Conservation (phyloP, 2,888 invertebrate species). For the Trisateles emortualis region DNA sequence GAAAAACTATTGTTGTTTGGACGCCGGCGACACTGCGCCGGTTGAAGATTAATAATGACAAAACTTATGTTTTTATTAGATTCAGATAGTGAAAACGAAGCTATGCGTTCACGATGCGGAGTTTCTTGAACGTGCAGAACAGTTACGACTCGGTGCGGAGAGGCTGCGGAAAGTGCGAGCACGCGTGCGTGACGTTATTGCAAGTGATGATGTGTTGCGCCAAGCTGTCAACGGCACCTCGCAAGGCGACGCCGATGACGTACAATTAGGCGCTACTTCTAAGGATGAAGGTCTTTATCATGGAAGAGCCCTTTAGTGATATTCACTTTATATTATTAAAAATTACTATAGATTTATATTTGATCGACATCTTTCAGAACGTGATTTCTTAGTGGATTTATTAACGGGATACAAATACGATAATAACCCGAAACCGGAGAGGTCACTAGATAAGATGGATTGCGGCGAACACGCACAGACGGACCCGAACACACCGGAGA, state of each 20-base stretch:
- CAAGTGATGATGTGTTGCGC: slow-evolving; percentile 59
- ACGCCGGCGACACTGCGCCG: too few relatives aligned
- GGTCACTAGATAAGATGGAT: slow-evolving; percentile 52
- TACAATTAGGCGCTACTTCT: slow-evolving; percentile 42
- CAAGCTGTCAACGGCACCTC: slow-evolving; percentile 48
- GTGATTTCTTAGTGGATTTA: slow-evolving; percentile 65
- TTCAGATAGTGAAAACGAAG: slow-evolving; percentile 74
- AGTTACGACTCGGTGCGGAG: slow-evolving; percentile 59
- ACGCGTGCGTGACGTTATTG: slow-evolving; percentile 66
- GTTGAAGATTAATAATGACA: neutral
- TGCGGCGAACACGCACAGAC: slow-evolving; percentile 51
- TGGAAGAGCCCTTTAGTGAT: too few relatives aligned
- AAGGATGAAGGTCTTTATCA: slow-evolving; percentile 56
- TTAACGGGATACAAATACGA: slow-evolving; percentile 68
- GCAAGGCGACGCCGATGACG: slow-evolving; percentile 49
- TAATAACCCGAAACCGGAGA: slow-evolving; percentile 49
- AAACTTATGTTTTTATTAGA: slow-evolving; percentile 47
- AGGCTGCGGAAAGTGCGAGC: slow-evolving; percentile 62
- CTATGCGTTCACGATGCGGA: slow-evolving; percentile 69
- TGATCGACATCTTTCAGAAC: slow-evolving; percentile 59
- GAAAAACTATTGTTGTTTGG: too few relatives aligned
- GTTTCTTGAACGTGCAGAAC: slow-evolving; percentile 62
- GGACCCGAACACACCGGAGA: slow-evolving; percentile 51
- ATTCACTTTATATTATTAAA: too few relatives aligned
- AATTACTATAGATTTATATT: neutral